Base-by-base conservation (phyloP, 2,113 vertebrate species). In the Pelobates fuscus region DNA sequence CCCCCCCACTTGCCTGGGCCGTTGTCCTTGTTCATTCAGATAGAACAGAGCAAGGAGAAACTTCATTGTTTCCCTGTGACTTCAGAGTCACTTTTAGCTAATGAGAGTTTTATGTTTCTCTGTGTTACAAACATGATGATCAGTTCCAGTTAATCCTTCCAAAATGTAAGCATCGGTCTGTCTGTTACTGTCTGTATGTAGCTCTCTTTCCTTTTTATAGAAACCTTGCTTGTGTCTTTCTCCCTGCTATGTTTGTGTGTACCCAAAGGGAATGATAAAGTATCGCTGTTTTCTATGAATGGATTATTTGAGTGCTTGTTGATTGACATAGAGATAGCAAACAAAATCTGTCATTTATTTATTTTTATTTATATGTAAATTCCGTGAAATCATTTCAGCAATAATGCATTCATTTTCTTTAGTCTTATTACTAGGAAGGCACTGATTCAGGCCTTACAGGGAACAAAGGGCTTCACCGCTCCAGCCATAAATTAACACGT, bases 401-500 rank as follows among this genome's bases (percentile, higher is more conserved):
- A 61, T 62, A 71, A 71, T 61, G 43, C 49, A 71, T 63, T 71
- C 43, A 23, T 58, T 20, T 43, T 46, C 24, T 41, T 12, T 17
- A 5, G 21, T 27, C 64, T 46, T 66, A 41, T 25, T 69, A 37
- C 21, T 20, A 61, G 24, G 21, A 55, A 61, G 37, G 25, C n/a
- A 71, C 58, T 24, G 70, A 63, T 43, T 62, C 32, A 20, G 80
- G 26, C 21, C 77, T 52, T 76, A 41, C 44, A 69, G 78, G 32
- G 44, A 67, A 67, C 25, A 49, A 80, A 78, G 80, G 62, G 15
- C 8, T 30, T 79, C 12, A 15, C 0, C 8, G 77, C 75, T 29
- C 68, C 74, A 82, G 72, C 61, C 77, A 0, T 78, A 80, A 85
- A 82, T 79, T 81, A 78, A 69, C 6, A 72, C 27, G 24, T 70